These are phyloP conservation scores for Melikaiella ostensackeni DNA, from an alignment of 2,888 invertebrate genomes.

Conservation along the genomic window DNA sequence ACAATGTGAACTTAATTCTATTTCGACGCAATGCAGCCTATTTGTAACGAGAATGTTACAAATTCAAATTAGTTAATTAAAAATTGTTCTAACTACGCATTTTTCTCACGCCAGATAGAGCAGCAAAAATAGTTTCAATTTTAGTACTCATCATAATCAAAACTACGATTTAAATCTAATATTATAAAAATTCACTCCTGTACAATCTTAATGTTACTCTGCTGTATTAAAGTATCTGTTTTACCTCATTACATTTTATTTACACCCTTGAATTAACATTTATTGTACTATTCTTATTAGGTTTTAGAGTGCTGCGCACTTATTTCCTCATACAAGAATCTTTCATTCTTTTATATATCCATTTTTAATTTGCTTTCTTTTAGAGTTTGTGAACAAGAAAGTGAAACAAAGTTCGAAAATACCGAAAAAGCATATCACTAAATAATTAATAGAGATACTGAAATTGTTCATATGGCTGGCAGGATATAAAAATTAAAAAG, in stretches of 20 bases:
- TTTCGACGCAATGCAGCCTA: slow-evolving; percentile 34
- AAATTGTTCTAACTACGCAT: neutral
- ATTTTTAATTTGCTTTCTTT: neutral
- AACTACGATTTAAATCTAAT: neutral
- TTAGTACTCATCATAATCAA: neutral
- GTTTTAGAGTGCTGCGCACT: neutral
- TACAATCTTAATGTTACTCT: slow-evolving; percentile 26
- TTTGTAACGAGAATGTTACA: slow-evolving; percentile 10
- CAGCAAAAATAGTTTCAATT: slow-evolving; percentile 33
- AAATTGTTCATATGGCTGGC: neutral
- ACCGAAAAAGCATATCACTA: neutral
- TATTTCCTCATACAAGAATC: neutral
- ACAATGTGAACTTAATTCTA: slow-evolving; percentile 35
- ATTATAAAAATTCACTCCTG: neutral
- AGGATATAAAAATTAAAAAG: neutral
- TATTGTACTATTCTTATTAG: slow-evolving; percentile 22
- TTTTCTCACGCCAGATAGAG: neutral
- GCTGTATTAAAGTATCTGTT: neutral
- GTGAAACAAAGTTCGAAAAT: neutral
- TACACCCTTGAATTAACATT: neutral
- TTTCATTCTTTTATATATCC: neutral
- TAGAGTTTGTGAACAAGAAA: too few relatives aligned
- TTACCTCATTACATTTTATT: slow-evolving; percentile 2
- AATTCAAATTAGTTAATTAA: neutral
- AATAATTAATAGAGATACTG: slow-evolving; percentile 1